Evolutionary conservation across 2,797 vertebrate genomes (phyloP), one percentile per base, ranked within the genome.

Genomic region (Helostoma temminkii): DNA sequence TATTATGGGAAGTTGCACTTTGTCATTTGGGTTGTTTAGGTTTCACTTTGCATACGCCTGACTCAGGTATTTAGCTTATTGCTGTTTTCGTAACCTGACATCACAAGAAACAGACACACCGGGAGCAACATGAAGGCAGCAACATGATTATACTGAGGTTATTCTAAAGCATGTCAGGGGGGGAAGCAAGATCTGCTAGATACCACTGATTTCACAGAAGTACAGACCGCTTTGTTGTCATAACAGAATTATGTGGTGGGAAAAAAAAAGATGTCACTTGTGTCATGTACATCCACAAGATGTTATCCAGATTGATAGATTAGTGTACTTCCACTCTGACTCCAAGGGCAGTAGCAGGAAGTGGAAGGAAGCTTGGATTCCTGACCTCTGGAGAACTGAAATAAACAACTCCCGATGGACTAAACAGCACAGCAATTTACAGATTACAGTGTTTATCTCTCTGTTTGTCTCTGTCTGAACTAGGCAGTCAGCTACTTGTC

Each of bases 341-440:
- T 42, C 1, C 25, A 43, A 39, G 2, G 10, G 45, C 32, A 39
- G 37, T 2, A 2, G 15, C 19, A 12, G 24, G 10, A 41, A 12
- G 10, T 11, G n/a, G 10, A 43, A 32, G 32, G 1, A n/a, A 19
- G 5, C 25, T 28, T 2, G 18, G 25, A 6, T 54, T 66, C 19
- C 36, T 45, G 4, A 64, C 60, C 43, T 18, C 12, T 1, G 3
- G 11, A 37, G 1, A 37, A 12, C 19, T 9, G 15, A 39, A 36
- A 63, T 1, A 58, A 60, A 64, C 19, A 19, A 9, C 39, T 18
- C 18, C 21, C 58, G 34, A 59, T 18, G 39, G 19, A 45, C 15
- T 5, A 54, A 66, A 69, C 42, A 72, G 28, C 10, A 69, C 42
- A 72, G 28, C 10, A 15, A 4, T 25, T 25, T 2, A 0, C 34